Percentiles rank a stretch among this genome's conserved stretches.
Evolutionary conservation across 2,888 invertebrate genomes (phyloP).

Genomic region (Meganola albula): DNA sequence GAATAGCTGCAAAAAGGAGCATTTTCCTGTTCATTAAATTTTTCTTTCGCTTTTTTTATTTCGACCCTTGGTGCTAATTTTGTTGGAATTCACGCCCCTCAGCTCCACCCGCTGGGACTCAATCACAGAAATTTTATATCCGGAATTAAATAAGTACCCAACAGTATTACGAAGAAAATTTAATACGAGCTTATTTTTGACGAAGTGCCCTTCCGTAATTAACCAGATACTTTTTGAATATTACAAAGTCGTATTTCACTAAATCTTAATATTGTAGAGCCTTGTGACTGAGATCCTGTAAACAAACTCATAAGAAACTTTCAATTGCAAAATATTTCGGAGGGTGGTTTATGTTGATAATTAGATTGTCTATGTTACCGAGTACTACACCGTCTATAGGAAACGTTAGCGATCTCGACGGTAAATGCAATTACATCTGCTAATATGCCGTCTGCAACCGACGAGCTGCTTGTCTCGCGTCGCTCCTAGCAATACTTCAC

Average conservation of each 20-base stretch:
- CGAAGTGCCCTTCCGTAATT: slow-evolving; percentile 60
- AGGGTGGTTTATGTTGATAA: slow-evolving; percentile 70
- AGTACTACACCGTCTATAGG: slow-evolving; percentile 57
- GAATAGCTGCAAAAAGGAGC: slow-evolving; percentile 78
- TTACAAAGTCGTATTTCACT: too few relatives aligned
- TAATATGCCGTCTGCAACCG: slow-evolving; percentile 72
- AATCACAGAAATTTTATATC: slow-evolving; percentile 79
- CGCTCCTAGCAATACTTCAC: slow-evolving; percentile 53
- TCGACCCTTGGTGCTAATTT: slow-evolving; percentile 79
- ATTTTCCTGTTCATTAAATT: slow-evolving; percentile 80
- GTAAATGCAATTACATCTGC: slow-evolving; percentile 73
- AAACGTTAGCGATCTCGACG: slow-evolving; percentile 70
- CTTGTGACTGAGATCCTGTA: too few relatives aligned
- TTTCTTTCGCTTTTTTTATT: slow-evolving; percentile 78
- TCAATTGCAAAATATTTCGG: slow-evolving; percentile 64
- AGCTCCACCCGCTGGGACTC: slow-evolving; percentile 73
- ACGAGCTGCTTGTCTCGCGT: slow-evolving; percentile 36
- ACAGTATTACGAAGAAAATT: slow-evolving; percentile 69
- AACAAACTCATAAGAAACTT: too few relatives aligned
- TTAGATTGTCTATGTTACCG: slow-evolving; percentile 71
- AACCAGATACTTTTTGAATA: slow-evolving; percentile 44
- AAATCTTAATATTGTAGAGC: too few relatives aligned
- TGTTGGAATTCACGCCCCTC: slow-evolving; percentile 79
- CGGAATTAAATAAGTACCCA: slow-evolving; percentile 78
- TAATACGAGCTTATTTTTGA: slow-evolving; percentile 71